phyloP scores from a whole-genome alignment of 1,140 invertebrate species.

The Bombus consobrinus region DNA sequence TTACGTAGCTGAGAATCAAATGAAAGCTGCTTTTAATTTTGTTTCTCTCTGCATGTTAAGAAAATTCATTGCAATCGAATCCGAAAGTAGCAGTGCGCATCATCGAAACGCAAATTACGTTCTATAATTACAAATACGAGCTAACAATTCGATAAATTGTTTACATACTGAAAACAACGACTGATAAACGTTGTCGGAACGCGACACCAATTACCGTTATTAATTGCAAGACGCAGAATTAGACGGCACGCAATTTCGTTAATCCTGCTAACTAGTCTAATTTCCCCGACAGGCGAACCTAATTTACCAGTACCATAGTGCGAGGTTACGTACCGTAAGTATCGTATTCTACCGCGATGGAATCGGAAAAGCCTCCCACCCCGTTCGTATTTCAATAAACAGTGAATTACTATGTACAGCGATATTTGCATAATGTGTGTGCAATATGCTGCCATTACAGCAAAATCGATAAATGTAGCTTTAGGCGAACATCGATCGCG shows the following conservation, averaged over 20 bases:
- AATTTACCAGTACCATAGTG: slow-evolving; percentile 27
- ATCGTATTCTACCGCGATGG: slow-evolving; percentile 15
- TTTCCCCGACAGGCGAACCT: slow-evolving; percentile 8
- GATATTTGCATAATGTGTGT: slow-evolving; percentile 46
- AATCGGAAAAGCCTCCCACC: slow-evolving; percentile 17
- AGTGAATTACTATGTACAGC: slow-evolving; percentile 48
- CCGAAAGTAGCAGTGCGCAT: too few relatives aligned
- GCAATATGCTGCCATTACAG: slow-evolving; percentile 7
- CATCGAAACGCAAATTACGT: not conserved
- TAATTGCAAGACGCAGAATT: not conserved
- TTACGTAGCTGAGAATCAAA: too few relatives aligned
- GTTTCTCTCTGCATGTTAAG: not conserved
- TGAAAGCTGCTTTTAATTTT: not conserved
- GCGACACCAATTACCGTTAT: not conserved
- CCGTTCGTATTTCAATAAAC: slow-evolving; percentile 49
- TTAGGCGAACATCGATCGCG: not conserved
- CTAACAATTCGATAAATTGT: not conserved
- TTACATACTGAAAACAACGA: too few relatives aligned
- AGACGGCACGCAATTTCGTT: slow-evolving; percentile 23
- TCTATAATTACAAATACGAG: not conserved
- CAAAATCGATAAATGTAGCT: slow-evolving; percentile 38
- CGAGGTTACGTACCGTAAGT: slow-evolving; percentile 20
- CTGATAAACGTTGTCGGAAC: not conserved
- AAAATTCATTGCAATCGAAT: not conserved
- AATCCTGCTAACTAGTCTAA: slow-evolving; percentile 24